Base-by-base conservation (phyloP, 2,797 vertebrate species). In the Coilia nasus region DNA sequence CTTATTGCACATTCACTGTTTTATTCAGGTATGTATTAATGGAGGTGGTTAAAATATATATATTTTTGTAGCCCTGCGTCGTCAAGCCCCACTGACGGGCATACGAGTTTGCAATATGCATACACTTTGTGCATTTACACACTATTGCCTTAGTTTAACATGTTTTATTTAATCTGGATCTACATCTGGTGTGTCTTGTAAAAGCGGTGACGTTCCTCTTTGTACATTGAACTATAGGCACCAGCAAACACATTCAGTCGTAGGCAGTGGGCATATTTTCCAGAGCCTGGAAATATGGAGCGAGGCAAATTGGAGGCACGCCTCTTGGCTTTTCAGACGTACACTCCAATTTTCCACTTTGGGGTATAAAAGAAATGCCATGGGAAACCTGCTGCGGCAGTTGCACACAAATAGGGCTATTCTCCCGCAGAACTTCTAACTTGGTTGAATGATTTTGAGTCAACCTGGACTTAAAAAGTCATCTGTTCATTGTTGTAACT, bases 291-390 rank as follows among this genome's bases (percentile, higher is more conserved):
- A 93, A 94, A 94, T 94, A 92, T 90, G 89, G 91, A 95, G 95
- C 94, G 94, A 94, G 90, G 94, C 94, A 90, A 96, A 96, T 96
- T 81, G 89, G 83, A 89, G 92, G 88, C 90, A 93, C 94, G 93
- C 95, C 95, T 91, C 92, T 2, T 6, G 88, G 87, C 91, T 94
- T 95, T 94, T 93, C 86, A 92, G 87, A 91, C 89, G 89, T 88
- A 92, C 83, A 87, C 91, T 92, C 91, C 91, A 92, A 93, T 94
- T 95, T 95, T 94, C 93, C 95, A 94, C 94, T 91, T 87, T 56
- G 46, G 84, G 87, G 90, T 28, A 94, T 91, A 93, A 94, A 94
- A 91, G 90, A 83, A 44, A 85, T 88, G 84, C 85, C 93, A 89
- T 94, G 94, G 93, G 93, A 94, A 94, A 86, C 85, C 83, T 83